Evolutionary conservation across 2,797 vertebrate species (phyloP).

Genomic region (Poecilia wingei): DNA sequence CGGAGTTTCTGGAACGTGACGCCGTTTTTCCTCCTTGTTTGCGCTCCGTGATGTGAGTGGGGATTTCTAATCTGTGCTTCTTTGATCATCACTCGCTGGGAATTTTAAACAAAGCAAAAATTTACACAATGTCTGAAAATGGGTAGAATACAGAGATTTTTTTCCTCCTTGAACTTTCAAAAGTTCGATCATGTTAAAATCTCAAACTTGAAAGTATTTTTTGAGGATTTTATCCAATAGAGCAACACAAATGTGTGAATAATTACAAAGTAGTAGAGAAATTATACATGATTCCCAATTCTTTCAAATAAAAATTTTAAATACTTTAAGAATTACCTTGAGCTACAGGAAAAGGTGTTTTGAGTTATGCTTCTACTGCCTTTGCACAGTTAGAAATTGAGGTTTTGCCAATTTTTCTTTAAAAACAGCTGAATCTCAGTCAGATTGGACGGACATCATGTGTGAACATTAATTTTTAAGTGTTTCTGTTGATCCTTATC

Average conservation of each 20-base stretch:
- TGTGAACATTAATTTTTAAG: neutral
- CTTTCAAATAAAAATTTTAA: neutral
- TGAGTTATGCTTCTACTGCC: neutral
- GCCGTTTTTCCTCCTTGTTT: constrained; percentile 41
- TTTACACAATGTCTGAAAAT: neutral
- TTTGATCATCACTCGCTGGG: neutral
- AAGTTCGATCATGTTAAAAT: neutral
- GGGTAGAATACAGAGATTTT: too few relatives aligned
- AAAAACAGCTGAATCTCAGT: neutral
- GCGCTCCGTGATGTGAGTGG: neutral
- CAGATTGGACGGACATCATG: too few relatives aligned
- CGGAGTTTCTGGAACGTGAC: constrained; percentile 52
- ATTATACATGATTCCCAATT: neutral
- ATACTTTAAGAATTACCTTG: neutral
- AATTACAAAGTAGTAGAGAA: neutral
- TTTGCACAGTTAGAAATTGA: neutral
- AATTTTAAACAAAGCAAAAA: neutral
- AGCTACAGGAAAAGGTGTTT: neutral
- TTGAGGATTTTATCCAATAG: neutral
- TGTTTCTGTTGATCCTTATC: neutral
- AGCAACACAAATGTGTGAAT: neutral
- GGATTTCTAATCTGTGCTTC: neutral
- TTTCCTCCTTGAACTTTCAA: neutral
- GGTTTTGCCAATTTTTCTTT: neutral
- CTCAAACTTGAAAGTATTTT: neutral